Conservation (phyloP, 2,888 invertebrate genomes). For the Chelonus formosanus region DNA sequence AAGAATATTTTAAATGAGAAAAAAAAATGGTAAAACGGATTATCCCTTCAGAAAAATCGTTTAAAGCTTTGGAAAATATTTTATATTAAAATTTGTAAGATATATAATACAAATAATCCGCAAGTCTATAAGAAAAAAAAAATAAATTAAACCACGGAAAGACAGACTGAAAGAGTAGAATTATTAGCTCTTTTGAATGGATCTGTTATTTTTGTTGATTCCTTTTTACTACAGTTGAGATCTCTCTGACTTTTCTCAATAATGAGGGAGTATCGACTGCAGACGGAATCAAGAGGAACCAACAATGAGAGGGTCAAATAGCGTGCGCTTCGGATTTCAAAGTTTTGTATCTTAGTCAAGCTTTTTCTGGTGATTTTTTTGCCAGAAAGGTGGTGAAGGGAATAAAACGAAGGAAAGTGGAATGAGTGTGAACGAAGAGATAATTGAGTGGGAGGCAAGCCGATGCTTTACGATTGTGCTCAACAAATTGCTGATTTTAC, state of each 20-base stretch:
- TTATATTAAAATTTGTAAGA: no score
- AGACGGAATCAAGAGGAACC: neutral
- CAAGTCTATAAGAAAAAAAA: no score
- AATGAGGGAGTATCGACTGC: constrained; percentile 29
- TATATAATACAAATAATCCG: no score
- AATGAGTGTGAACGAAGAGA: constrained; percentile 15
- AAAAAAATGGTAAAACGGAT: no score
- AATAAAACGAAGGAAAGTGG: neutral
- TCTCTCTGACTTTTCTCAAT: neutral
- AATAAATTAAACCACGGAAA: no score
- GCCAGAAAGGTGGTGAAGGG: neutral
- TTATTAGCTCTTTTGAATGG: no score
- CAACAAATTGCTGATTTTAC: constrained; percentile 27
- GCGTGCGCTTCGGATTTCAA: neutral
- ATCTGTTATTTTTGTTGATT: no score
- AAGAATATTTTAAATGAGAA: no score
- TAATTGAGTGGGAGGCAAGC: constrained; percentile 14
- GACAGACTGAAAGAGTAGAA: no score
- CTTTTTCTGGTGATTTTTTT: neutral
- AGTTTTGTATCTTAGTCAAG: neutral
- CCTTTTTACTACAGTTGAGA: no score
- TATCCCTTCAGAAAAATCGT: no score
- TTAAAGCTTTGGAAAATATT: no score
- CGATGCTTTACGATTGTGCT: constrained; percentile 22
- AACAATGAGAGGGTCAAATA: neutral